phyloP scores from a whole-genome alignment of 2,797 vertebrate species.

The Pagetopsis macropterus region DNA sequence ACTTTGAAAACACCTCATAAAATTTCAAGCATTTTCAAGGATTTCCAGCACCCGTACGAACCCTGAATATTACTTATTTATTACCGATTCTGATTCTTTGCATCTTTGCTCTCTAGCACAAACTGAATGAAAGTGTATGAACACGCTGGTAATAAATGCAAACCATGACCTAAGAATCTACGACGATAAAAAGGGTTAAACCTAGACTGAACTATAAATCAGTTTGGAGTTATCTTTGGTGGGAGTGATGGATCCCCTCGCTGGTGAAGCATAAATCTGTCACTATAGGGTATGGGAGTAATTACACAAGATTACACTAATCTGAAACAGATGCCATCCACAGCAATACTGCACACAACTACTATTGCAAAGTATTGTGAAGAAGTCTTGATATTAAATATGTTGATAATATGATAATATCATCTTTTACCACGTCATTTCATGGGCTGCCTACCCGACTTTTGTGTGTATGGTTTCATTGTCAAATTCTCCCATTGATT shows the following conservation, averaged over 20 bases:
- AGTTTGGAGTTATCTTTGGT: background rate
- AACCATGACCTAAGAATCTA: background rate
- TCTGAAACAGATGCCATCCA: slow-evolving; percentile 31
- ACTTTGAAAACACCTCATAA: too few relatives aligned
- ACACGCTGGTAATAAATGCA: background rate
- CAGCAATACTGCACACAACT: background rate
- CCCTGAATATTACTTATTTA: too few relatives aligned
- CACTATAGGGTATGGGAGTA: background rate
- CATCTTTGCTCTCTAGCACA: background rate
- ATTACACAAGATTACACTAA: slow-evolving; percentile 33
- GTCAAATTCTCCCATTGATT: background rate
- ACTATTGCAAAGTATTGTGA: background rate
- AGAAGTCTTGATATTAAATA: background rate
- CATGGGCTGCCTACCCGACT: background rate
- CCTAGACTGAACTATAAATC: background rate
- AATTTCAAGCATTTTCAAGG: too few relatives aligned
- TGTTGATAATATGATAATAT: background rate
- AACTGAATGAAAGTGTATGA: background rate
- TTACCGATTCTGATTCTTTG: too few relatives aligned
- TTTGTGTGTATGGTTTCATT: background rate
- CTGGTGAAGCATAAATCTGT: slow-evolving; percentile 26
- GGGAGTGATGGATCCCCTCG: background rate
- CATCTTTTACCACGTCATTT: background rate
- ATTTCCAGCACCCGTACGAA: too few relatives aligned
- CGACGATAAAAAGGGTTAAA: background rate